Evolutionary conservation across 2,888 invertebrate genomes (phyloP), one percentile per base, ranked within the genome.

Genomic region (Yponomeuta cagnagella): DNA sequence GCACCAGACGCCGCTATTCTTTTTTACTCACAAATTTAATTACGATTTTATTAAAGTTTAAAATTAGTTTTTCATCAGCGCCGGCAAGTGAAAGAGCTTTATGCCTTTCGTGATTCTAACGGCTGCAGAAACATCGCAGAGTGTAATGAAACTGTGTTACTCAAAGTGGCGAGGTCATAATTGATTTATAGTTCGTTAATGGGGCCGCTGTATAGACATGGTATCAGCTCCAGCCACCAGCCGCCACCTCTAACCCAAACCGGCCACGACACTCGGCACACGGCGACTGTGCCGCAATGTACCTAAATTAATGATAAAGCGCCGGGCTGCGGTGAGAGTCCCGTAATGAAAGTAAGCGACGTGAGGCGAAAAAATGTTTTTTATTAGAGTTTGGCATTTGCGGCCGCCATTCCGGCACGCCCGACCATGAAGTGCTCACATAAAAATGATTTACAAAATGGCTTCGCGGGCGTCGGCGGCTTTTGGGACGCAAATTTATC

Each of bases 371-470:
- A 67, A 33, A 69, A 68, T 69, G 52, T 69, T 69, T 69, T 69
- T 69, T 69, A 58, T 69, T 58, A 10, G 48, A 68, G 68, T 68
- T 48, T 48, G 68, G 68, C 15, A 23, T 15, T 15, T 48, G 68
- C 43, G 68, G 68, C 48, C 15, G 68, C 68, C 68, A 68, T 68
- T 68, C 23, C 48, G 48, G 43, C 37, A 63, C 69, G 58, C 33
- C 58, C 58, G 37, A 33, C 69, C 69, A 70, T 72, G 72, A 73
- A 72, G 73, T 72, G 15, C 52, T 58, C 15, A 76, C 72, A 76
- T 76, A 75, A 76, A 76, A 75, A 76, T 76, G 74, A 76, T 76
- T 76, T 76, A 76, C 73, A 74, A 75, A 75, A 74, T 72, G 71
- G 72, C 69, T 69, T 71, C 69, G 73, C 72, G 69, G 1, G 12